phyloP scores from a whole-genome alignment of 2,113 vertebrate genomes.

The Caranx melampygus region DNA sequence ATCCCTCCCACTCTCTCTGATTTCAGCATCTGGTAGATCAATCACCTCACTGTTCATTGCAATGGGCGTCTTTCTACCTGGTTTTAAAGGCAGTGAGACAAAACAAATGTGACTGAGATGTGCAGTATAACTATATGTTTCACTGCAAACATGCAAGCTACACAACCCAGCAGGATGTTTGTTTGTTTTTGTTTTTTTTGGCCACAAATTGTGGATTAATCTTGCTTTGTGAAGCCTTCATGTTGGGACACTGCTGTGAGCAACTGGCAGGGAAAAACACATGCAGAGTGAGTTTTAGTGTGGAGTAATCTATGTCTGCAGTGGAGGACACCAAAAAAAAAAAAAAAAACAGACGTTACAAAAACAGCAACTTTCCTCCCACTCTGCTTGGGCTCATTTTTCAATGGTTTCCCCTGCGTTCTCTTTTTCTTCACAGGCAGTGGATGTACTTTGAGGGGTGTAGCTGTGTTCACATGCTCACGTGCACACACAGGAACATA shows the following conservation, averaged over 20 bases:
- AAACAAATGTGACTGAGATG: background rate
- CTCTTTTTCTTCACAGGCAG: slow-evolving; percentile 25
- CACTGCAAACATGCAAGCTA: background rate
- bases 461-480: background rate
- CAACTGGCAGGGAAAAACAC: background rate
- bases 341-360: background rate
- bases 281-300: slow-evolving; percentile 22
- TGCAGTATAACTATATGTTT: slow-evolving; percentile 36
- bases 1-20: slow-evolving; percentile 33
- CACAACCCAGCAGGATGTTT: background rate
- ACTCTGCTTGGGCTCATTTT: slow-evolving; percentile 13
- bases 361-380: background rate
- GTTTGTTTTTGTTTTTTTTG: background rate
- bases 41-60: slow-evolving; percentile 52
- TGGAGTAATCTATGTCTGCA: slow-evolving; percentile 24
- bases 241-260: slow-evolving; percentile 25
- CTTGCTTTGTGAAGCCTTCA: slow-evolving; percentile 1
- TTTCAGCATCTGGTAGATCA: slow-evolving; percentile 59
- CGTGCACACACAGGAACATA: background rate
- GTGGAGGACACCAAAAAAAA: slow-evolving; percentile 17
- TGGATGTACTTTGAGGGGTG: background rate
- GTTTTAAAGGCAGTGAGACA: slow-evolving; percentile 21
- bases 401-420: slow-evolving; percentile 29
- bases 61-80: slow-evolving; percentile 41
- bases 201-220: slow-evolving; percentile 26